These are phyloP conservation scores for Bicyclus anynana DNA, from an alignment of 1,140 invertebrate genomes.

Conservation along the genomic window DNA sequence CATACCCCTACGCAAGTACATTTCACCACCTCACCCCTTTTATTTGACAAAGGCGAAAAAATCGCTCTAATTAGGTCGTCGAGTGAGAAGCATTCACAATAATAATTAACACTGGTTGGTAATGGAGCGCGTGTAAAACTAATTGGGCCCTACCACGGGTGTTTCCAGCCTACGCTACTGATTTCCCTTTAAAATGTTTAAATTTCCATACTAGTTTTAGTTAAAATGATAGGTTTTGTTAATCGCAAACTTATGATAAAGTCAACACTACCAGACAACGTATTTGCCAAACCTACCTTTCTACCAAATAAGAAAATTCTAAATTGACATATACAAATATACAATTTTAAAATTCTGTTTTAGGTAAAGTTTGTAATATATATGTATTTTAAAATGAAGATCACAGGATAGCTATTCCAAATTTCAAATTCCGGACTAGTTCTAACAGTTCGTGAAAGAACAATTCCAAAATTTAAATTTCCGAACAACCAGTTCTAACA, in stretches of 20 bases:
- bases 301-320: no score
- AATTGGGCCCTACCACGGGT: conserved; percentile 61
- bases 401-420: no score
- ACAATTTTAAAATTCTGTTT: no score
- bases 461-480: background rate
- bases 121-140: conserved; percentile 74
- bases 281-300: no score
- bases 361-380: no score
- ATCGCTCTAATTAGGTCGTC: conserved; percentile 68
- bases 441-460: background rate
- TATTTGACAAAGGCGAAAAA: conserved; percentile 42
- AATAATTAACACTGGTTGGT: conserved; percentile 73
- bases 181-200: background rate
- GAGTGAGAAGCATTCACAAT: conserved; percentile 67
- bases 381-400: no score
- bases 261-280: no score
- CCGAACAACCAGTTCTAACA: no score
- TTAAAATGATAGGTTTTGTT: no score
- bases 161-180: conserved; percentile 10
- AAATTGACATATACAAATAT: no score
- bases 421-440: no score
- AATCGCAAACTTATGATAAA: no score
- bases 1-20: background rate
- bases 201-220: background rate
- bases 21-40: background rate